phyloP scores from a whole-genome alignment of 2,888 invertebrate species.

The Boloria euphrosyne region DNA sequence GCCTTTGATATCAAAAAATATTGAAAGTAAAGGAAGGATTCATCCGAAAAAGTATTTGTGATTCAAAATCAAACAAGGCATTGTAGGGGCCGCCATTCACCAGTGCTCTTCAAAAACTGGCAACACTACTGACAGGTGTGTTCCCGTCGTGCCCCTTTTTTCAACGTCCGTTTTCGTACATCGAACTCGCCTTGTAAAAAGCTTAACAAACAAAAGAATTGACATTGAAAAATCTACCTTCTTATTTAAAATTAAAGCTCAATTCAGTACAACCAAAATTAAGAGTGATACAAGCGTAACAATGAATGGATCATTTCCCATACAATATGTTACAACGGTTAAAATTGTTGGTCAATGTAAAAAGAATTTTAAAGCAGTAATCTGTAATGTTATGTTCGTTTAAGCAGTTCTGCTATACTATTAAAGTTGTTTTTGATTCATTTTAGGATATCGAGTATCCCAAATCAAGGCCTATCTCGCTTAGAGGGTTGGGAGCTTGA shows the following conservation, averaged over 20 bases:
- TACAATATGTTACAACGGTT: constrained; percentile 77
- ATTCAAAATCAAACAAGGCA: constrained; percentile 62
- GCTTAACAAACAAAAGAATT: constrained; percentile 43
- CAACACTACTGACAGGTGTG: constrained; percentile 81
- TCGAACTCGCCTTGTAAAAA: constrained; percentile 47
- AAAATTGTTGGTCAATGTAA: constrained; percentile 52
- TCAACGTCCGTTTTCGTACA: constrained; percentile 76
- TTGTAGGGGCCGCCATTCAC: constrained; percentile 72
- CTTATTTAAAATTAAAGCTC: constrained; percentile 43
- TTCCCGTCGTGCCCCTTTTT: constrained; percentile 81
- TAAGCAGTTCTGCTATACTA: constrained; percentile 19
- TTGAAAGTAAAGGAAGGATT: constrained; percentile 26
- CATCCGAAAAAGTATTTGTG: constrained; percentile 47
- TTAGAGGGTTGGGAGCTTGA: constrained; percentile 16
- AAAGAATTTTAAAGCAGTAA: constrained; percentile 52
- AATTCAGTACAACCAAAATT: constrained; percentile 43
- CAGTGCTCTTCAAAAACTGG: constrained; percentile 79
- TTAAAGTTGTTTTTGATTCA: constrained; percentile 61
- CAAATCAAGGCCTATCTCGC: constrained; percentile 30
- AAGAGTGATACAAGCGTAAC: constrained; percentile 66
- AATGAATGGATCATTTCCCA: constrained; percentile 80
- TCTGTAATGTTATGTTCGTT: constrained; percentile 42
- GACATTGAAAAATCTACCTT: constrained; percentile 38
- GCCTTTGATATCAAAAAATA: constrained; percentile 17
- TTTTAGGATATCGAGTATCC: constrained; percentile 59